These are phyloP conservation scores for Hyles lineata DNA, from an alignment of 2,888 invertebrate species.

Conservation along the genomic window DNA sequence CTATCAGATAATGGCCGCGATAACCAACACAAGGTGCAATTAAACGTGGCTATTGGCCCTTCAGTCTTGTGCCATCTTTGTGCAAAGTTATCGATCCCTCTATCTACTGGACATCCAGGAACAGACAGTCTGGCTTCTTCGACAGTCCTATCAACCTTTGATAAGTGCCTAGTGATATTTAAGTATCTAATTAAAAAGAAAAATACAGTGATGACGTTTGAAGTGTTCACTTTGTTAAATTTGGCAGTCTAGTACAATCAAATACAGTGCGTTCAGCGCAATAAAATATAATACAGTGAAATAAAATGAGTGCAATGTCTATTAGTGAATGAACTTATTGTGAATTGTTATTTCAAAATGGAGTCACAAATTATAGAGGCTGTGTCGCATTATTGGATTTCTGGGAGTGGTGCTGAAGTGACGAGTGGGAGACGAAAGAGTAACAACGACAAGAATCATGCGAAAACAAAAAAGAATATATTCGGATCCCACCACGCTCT, in stretches of 20 bases:
- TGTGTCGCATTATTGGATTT: conserved; percentile 36
- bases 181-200: background rate
- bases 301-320: background rate
- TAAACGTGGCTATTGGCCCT: conserved; percentile 10
- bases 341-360: conserved; percentile 32
- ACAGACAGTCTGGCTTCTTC: background rate
- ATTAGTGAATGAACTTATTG: background rate
- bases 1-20: conserved; percentile 18
- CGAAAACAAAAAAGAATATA: conserved; percentile 55
- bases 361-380: conserved; percentile 49
- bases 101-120: background rate
- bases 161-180: background rate
- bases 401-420: conserved; percentile 23
- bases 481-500: conserved; percentile 65
- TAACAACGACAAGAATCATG: conserved; percentile 61
- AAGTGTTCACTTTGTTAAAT: background rate
- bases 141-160: background rate
- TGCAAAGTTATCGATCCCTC: background rate
- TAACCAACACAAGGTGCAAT: conserved; percentile 11
- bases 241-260: background rate
- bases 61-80: conserved; percentile 16
- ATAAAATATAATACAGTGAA: background rate
- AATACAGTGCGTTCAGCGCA: background rate
- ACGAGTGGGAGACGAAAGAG: conserved; percentile 47
- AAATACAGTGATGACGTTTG: background rate